Conservation (phyloP, 1,140 invertebrate genomes). For the Pseudobourletiella spinata region DNA sequence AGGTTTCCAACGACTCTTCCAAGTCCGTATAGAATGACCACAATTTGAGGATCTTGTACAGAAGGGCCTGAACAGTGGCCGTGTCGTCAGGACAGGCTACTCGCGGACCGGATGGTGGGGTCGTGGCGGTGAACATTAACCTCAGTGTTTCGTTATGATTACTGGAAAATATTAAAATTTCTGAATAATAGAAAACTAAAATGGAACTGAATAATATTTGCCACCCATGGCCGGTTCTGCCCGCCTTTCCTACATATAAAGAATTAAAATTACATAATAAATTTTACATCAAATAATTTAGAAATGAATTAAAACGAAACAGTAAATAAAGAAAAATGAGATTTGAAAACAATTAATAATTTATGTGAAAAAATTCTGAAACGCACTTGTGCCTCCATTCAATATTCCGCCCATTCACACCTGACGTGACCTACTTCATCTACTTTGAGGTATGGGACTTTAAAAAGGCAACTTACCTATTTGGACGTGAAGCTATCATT, state of each 20-base stretch:
- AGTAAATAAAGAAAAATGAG: too few relatives aligned
- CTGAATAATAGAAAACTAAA: background rate
- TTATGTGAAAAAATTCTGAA: constrained; percentile 1
- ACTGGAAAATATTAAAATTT: too few relatives aligned
- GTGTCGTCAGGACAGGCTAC: constrained; percentile 91
- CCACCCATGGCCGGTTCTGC: too few relatives aligned
- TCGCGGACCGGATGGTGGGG: constrained; percentile 75
- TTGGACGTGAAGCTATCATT: constrained; percentile 94
- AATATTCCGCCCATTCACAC: constrained; percentile 99
- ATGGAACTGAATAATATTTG: background rate
- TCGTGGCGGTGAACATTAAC: constrained; percentile 86
- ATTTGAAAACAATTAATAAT: constrained; percentile 12
- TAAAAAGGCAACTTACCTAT: constrained; percentile 47
- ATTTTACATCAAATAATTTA: too few relatives aligned
- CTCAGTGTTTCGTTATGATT: constrained; percentile 83
- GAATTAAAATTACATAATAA: too few relatives aligned
- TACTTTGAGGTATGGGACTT: constrained; percentile 87
- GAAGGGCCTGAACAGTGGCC: constrained; percentile 90
- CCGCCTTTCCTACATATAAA: too few relatives aligned
- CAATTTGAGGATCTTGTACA: constrained; percentile 94
- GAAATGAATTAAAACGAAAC: background rate
- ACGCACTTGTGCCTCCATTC: constrained; percentile 82
- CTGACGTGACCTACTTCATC: constrained; percentile 95
- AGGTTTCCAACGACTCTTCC: constrained; percentile 97
- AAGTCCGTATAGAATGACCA: constrained; percentile 99